Percentiles rank a stretch among this genome's conserved stretches.
phyloP scores from a whole-genome alignment of 2,888 invertebrate species.

The Diarsia dahlii region DNA sequence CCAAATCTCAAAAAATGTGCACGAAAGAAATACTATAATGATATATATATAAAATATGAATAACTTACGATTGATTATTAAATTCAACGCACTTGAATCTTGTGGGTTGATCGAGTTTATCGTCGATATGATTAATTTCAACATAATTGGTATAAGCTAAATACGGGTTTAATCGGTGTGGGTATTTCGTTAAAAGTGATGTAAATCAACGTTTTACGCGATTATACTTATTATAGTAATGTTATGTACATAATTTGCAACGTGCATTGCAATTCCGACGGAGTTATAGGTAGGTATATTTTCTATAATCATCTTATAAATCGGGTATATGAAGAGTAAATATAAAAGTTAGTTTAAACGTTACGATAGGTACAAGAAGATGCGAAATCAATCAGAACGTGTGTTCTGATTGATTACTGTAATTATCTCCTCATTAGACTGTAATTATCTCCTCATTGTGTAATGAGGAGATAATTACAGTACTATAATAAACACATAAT shows the following conservation, averaged over 20 bases:
- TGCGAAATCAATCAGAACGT: slow-evolving; percentile 56
- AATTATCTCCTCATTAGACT: no score
- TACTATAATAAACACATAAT: slow-evolving; percentile 37
- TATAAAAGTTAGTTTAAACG: slow-evolving; percentile 49
- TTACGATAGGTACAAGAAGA: slow-evolving; percentile 35
- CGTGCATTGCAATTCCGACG: slow-evolving; percentile 28
- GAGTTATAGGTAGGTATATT: slow-evolving; percentile 36
- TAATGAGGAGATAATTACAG: slow-evolving; percentile 33
- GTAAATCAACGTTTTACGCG: slow-evolving; percentile 42
- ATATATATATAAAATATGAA: not conserved
- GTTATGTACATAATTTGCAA: slow-evolving; percentile 46
- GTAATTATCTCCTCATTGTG: no score
- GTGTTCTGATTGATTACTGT: no score
- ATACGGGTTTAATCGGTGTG: slow-evolving; percentile 43
- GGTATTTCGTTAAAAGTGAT: slow-evolving; percentile 52
- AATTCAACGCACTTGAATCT: slow-evolving; percentile 7
- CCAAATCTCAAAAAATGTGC: slow-evolving; percentile 39
- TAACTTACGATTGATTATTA: slow-evolving; percentile 11
- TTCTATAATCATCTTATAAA: slow-evolving; percentile 34
- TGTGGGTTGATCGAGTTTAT: slow-evolving; percentile 13
- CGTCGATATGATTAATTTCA: slow-evolving; percentile 24
- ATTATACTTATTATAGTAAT: slow-evolving; percentile 43
- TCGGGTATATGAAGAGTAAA: slow-evolving; percentile 37
- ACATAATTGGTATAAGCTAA: slow-evolving; percentile 15
- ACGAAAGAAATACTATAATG: slow-evolving; percentile 17